Base-by-base conservation (phyloP, 2,888 invertebrate species). In the Camponotus fellah region DNA sequence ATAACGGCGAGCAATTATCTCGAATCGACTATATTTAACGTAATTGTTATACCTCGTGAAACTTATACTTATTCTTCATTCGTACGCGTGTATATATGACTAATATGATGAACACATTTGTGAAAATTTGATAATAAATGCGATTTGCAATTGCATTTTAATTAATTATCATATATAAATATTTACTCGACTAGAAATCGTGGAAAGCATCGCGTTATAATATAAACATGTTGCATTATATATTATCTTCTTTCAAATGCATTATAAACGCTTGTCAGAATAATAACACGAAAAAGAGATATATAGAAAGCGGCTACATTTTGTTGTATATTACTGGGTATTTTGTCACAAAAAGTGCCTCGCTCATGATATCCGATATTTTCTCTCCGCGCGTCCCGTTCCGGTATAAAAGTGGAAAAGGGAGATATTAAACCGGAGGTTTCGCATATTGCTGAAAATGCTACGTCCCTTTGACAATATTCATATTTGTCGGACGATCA, bases 331-430 rank as follows among this genome's bases (percentile, higher is more conserved):
- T 79, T 79, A 77, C 34, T 34, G 68, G 21, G 43, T 49, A 69
- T 69, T 58, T 79, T 79, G 43, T 79, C 58, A 46, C 34, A 79
- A 79, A 79, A 79, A 79, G 69, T 79, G 34, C 14, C 9, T 79
- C 21, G 17, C 17, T 58, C 69, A 34, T 69, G 58, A 79, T 69
- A 69, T 79, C 58, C 79, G 34, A 69, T 69, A 79, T 69, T 79
- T 79, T 4, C 69, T 79, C 58, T 60, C 37, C 53, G 26, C 65
- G 65, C 49, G 34, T 53, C 49, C 53, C 12, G 32, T 66, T 75
- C 9, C 69, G 21, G 21, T 60, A 26, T 26, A 56, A 76, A 68
- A 58, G 56, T 43, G 32, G 34, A 66, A 79, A 79, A 69, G 69
- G 58, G 68, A 43, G 56, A 21, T 79, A 68, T 79, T 79, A 79